phyloP scores from a whole-genome alignment of 2,888 invertebrate species.

The Exephanes ischioxanthus region DNA sequence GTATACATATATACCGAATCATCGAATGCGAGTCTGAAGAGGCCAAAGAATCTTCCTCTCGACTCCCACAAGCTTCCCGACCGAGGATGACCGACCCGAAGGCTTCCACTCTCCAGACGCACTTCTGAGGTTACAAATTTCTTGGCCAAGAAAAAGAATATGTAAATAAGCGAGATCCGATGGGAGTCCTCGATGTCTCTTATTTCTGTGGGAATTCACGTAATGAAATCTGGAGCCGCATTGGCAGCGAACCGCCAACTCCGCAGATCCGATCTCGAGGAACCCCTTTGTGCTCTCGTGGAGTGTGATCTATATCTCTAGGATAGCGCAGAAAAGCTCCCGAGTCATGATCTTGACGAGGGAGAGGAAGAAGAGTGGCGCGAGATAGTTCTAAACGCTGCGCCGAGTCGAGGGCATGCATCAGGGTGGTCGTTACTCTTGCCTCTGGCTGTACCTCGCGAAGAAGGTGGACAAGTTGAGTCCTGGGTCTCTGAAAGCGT shows the following conservation, averaged over 20 bases:
- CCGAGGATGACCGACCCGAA: not conserved
- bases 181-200: not conserved
- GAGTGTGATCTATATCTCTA: constrained; percentile 45
- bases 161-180: not conserved
- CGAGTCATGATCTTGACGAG: constrained; percentile 62
- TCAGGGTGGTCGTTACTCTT: constrained; percentile 79
- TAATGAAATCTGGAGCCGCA: constrained; percentile 6
- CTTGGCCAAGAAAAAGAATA: constrained; percentile 13
- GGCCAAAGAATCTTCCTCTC: constrained; percentile 14
- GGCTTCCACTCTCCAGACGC: constrained; percentile 15
- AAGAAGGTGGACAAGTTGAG: constrained; percentile 84
- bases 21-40: constrained; percentile 25
- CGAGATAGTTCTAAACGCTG: constrained; percentile 64
- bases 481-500: constrained; percentile 84
- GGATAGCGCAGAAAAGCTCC: constrained; percentile 56
- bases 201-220: not conserved
- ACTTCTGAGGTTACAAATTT: constrained; percentile 38
- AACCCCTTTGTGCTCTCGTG: constrained; percentile 13
- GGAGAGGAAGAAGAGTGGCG: constrained; percentile 29
- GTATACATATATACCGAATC: constrained; percentile 13
- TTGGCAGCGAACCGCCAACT: constrained; percentile 24
- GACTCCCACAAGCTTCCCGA: constrained; percentile 45
- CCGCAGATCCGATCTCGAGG: constrained; percentile 23
- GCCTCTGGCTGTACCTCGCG: constrained; percentile 81
- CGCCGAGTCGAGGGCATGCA: constrained; percentile 58